phyloP scores from a whole-genome alignment of 2,113 vertebrate genomes.

The Pogona vitticeps region DNA sequence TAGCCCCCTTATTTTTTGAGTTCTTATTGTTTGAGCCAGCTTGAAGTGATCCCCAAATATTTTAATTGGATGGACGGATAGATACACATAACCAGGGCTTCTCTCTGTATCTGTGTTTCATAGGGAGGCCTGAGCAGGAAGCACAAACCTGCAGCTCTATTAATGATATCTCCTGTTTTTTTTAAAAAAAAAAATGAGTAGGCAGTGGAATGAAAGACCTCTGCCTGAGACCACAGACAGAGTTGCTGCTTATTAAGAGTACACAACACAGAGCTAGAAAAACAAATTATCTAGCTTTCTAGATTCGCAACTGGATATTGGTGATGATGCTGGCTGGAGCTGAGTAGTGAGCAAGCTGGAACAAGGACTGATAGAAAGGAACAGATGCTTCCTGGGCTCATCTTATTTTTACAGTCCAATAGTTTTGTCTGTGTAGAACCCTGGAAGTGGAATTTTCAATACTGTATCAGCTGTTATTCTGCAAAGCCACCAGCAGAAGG shows the following conservation, averaged over 20 bases:
- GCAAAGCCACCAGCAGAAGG: background rate
- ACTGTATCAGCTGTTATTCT: background rate
- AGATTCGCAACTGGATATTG: background rate
- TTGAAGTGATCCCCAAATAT: background rate
- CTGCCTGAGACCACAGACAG: background rate
- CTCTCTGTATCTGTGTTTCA: background rate
- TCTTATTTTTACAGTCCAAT: background rate
- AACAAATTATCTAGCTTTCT: background rate
- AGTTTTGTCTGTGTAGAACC: background rate
- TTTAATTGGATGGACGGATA: background rate
- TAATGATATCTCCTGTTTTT: background rate
- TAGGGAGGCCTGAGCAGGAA: background rate
- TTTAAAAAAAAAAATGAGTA: background rate
- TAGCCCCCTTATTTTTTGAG: background rate
- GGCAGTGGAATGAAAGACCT: background rate
- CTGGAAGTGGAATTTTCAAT: background rate
- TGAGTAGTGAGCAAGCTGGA: background rate
- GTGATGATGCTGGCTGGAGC: background rate
- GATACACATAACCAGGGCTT: background rate
- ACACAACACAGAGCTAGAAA: background rate
- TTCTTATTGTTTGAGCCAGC: background rate
- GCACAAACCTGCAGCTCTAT: background rate
- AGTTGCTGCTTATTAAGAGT: background rate
- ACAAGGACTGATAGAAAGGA: background rate
- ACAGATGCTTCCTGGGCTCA: background rate